Conservation (phyloP, 2,113 vertebrate genomes). For the Callopanchax toddi region DNA sequence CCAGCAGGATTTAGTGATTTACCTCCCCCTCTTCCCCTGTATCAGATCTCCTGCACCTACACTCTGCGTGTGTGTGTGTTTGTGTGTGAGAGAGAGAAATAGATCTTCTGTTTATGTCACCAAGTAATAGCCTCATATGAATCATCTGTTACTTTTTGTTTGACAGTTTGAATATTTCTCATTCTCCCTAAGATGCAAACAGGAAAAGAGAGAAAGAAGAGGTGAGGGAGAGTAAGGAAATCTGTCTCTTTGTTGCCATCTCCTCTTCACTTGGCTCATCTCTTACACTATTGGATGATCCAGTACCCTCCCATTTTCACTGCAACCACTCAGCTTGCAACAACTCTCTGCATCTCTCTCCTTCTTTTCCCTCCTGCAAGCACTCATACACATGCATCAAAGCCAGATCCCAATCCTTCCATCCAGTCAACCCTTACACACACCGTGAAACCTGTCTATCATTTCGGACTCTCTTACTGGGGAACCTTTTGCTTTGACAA, state of each 20-base stretch:
- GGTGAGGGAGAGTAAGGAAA: slow-evolving; percentile 30
- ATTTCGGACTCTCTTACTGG: slow-evolving; percentile 22
- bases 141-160: slow-evolving; percentile 1
- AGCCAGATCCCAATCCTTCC: slow-evolving; percentile 32
- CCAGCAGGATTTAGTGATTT: slow-evolving; percentile 15
- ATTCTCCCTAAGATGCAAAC: slow-evolving; percentile 3
- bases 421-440: slow-evolving; percentile 27
- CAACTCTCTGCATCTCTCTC: slow-evolving; percentile 52
- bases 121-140: slow-evolving; percentile 1
- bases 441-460: slow-evolving; percentile 20
- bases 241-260: slow-evolving; percentile 69
- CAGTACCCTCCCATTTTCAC: slow-evolving; percentile 63
- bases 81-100: background rate
- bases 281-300: slow-evolving; percentile 51
- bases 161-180: slow-evolving; percentile 34
- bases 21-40: background rate
- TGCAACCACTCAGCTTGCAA: slow-evolving; percentile 64
- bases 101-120: background rate
- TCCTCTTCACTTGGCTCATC: slow-evolving; percentile 54
- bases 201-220: slow-evolving; percentile 26
- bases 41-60: slow-evolving; percentile 9
- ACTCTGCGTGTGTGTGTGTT: background rate
- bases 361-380: slow-evolving; percentile 26
- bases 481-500: slow-evolving; percentile 32
- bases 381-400: slow-evolving; percentile 48